Evolutionary conservation across 2,888 invertebrate species (phyloP).

Genomic region (Uloborus plumipes): DNA sequence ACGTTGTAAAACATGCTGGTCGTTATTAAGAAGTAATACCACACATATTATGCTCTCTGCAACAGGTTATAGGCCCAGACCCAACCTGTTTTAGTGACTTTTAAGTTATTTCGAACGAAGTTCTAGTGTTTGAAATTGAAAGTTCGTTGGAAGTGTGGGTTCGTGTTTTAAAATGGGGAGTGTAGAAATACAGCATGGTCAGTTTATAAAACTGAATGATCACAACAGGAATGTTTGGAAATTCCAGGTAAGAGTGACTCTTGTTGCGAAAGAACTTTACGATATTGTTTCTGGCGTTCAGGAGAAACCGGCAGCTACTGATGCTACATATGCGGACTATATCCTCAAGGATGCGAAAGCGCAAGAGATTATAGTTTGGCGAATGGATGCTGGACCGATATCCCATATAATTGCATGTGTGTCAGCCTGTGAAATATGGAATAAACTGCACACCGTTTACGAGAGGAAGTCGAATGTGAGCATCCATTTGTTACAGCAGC

Average conservation of each 20-base stretch:
- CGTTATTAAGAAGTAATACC: no score
- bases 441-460: not conserved
- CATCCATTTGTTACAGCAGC: conserved; percentile 1
- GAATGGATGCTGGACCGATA: not conserved
- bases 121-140: no score
- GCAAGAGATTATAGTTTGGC: not conserved
- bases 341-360: not conserved
- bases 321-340: not conserved
- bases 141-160: no score
- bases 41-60: no score
- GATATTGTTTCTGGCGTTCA: not conserved
- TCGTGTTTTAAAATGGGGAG: no score
- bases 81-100: no score
- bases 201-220: not conserved
- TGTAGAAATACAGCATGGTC: not conserved
- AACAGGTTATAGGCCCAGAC: no score
- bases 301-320: not conserved
- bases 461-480: not conserved
- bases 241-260: not conserved
- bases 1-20: no score
- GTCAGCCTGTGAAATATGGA: not conserved
- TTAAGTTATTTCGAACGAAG: no score
- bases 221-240: not conserved
- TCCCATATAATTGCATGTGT: not conserved
- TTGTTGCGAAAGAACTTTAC: no score